Evolutionary conservation across 2,113 vertebrate species (phyloP).

Genomic region (Uria lomvia): DNA sequence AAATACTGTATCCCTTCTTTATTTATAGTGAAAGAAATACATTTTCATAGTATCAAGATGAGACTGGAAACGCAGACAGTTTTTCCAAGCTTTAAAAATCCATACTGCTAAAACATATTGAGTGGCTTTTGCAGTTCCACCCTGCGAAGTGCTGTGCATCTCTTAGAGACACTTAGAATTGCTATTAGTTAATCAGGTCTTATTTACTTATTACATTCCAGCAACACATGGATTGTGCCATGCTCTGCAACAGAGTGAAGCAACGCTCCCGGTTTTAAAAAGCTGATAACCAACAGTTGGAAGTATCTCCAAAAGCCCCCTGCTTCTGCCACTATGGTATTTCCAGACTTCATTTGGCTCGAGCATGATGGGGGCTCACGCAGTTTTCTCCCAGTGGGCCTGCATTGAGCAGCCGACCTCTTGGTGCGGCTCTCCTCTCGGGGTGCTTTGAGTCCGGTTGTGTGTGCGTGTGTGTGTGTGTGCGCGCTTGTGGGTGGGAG

Average conservation of each 20-base stretch:
- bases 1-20: background rate
- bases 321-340: background rate
- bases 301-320: background rate
- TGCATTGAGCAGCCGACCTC: background rate
- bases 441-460: background rate
- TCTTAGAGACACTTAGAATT: background rate
- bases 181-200: background rate
- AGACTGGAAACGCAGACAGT: background rate
- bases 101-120: background rate
- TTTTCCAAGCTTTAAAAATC: background rate
- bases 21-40: background rate
- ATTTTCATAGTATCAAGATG: background rate
- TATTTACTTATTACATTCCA: background rate
- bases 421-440: background rate
- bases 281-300: background rate
- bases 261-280: background rate
- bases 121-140: background rate
- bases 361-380: accelerated
- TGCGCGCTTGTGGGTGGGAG: background rate
- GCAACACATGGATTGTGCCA: background rate
- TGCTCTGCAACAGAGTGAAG: background rate
- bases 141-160: background rate
- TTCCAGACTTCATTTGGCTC: background rate
- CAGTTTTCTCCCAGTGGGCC: background rate
- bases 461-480: too few relatives aligned